These are phyloP conservation scores for Pycnomerus fuliginosus DNA, from an alignment of 2,888 invertebrate genomes.

Conservation along the genomic window DNA sequence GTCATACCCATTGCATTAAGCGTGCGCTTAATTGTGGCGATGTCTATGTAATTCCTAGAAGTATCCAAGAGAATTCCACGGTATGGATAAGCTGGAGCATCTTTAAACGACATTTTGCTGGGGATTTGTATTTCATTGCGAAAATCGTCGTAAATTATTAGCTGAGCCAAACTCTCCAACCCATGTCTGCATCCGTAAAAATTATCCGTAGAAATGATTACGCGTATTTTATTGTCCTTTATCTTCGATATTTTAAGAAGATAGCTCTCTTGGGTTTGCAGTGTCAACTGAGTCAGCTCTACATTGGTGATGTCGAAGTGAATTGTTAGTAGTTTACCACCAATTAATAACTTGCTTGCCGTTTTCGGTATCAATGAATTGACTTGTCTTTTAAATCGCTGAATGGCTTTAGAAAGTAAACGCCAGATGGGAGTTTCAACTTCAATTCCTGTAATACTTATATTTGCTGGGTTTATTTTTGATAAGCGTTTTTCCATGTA, in stretches of 20 bases:
- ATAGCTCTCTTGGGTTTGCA: slow-evolving; percentile 64
- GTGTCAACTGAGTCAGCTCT: slow-evolving; percentile 45
- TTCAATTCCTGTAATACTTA: slow-evolving; percentile 53
- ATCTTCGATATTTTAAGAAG: slow-evolving; percentile 51
- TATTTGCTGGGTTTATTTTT: slow-evolving; percentile 55
- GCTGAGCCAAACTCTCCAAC: slow-evolving; percentile 66
- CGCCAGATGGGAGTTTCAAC: slow-evolving; percentile 37
- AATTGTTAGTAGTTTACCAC: slow-evolving; percentile 46
- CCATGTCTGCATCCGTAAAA: slow-evolving; percentile 71
- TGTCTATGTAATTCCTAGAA: slow-evolving; percentile 79
- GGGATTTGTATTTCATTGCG: slow-evolving; percentile 63
- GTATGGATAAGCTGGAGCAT: slow-evolving; percentile 83
- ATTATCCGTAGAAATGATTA: slow-evolving; percentile 58
- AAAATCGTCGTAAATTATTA: slow-evolving; percentile 68
- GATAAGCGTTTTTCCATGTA: slow-evolving; percentile 59
- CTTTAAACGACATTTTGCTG: slow-evolving; percentile 63
- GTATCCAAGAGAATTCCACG: slow-evolving; percentile 90
- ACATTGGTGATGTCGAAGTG: slow-evolving; percentile 37
- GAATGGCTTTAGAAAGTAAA: slow-evolving; percentile 38
- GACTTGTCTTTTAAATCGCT: slow-evolving; percentile 34
- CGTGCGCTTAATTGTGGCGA: slow-evolving; percentile 70
- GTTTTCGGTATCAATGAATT: slow-evolving; percentile 24
- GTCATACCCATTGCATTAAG: slow-evolving; percentile 88
- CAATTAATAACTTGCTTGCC: slow-evolving; percentile 32
- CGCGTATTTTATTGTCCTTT: slow-evolving; percentile 55